Percentiles rank a stretch among this genome's conserved stretches.
phyloP scores from a whole-genome alignment of 2,888 invertebrate species.

The Thymelicus sylvestris region DNA sequence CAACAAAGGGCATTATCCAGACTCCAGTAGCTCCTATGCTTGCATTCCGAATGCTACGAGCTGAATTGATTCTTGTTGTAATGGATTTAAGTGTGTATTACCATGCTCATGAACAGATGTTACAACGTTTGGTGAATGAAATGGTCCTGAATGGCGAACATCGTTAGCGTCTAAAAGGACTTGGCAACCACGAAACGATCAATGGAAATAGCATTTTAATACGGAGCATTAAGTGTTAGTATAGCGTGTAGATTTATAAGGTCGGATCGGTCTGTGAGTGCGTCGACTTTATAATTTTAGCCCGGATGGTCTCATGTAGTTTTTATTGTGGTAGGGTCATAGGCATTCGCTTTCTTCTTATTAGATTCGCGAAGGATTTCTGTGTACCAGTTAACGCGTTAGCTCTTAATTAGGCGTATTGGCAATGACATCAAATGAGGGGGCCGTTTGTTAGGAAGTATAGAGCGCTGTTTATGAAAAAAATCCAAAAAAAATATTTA shows the following conservation, averaged over 20 bases:
- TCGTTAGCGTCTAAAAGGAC: slow-evolving; percentile 58
- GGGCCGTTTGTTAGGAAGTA: not conserved
- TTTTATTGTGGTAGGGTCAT: slow-evolving; percentile 83
- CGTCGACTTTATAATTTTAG: slow-evolving; percentile 81
- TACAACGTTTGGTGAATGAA: slow-evolving; percentile 52
- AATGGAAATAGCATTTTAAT: slow-evolving; percentile 48
- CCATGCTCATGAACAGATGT: slow-evolving; percentile 42
- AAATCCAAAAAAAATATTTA: slow-evolving; percentile 27
- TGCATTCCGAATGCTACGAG: slow-evolving; percentile 46
- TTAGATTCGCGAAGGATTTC: slow-evolving; percentile 62
- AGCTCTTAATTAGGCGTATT: slow-evolving; percentile 51
- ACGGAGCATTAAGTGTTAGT: slow-evolving; percentile 45
- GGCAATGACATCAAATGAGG: slow-evolving; percentile 45
- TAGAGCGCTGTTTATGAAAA: not conserved
- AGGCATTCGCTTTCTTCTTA: slow-evolving; percentile 66
- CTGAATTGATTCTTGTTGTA: slow-evolving; percentile 51
- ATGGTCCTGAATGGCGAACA: slow-evolving; percentile 66
- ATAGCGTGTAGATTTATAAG: slow-evolving; percentile 56
- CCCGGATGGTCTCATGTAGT: slow-evolving; percentile 79
- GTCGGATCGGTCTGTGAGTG: slow-evolving; percentile 64
- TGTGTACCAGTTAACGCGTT: slow-evolving; percentile 50
- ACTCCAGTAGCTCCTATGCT: slow-evolving; percentile 54
- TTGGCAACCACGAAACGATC: slow-evolving; percentile 42
- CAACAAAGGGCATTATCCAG: slow-evolving; percentile 71
- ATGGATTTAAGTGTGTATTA: slow-evolving; percentile 43